phyloP scores from a whole-genome alignment of 2,888 invertebrate genomes.

The Tetragonula carbonaria region DNA sequence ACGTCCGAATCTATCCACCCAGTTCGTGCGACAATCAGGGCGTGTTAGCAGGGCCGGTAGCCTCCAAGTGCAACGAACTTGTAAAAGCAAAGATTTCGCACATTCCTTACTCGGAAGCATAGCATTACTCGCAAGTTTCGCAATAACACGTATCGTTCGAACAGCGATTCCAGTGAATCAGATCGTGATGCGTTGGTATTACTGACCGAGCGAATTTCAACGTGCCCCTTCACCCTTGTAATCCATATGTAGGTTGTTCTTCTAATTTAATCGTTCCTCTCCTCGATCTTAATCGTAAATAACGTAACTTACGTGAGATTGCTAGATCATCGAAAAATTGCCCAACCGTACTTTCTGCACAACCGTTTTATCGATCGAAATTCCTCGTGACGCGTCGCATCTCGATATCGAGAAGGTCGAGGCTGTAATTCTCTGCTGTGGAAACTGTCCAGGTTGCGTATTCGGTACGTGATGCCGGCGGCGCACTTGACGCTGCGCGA shows the following conservation, averaged over 20 bases:
- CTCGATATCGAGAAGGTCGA: slow-evolving; percentile 18
- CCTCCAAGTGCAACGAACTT: slow-evolving; percentile 71
- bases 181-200: slow-evolving; percentile 28
- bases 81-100: slow-evolving; percentile 62
- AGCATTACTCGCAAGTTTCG: slow-evolving; percentile 51
- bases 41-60: slow-evolving; percentile 68
- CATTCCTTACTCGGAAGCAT: slow-evolving; percentile 59
- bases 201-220: neutral
- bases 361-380: neutral
- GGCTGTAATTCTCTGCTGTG: slow-evolving; percentile 54
- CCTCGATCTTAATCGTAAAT: neutral
- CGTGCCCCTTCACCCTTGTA: neutral
- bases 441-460: slow-evolving; percentile 80
- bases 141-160: slow-evolving; percentile 41
- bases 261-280: neutral
- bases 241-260: neutral
- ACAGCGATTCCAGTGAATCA: slow-evolving; percentile 36
- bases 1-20: slow-evolving; percentile 61
- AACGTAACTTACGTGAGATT: neutral
- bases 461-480: slow-evolving; percentile 90
- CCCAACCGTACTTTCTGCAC: neutral
- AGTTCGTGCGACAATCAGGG: slow-evolving; percentile 67
- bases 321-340: neutral
- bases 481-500: slow-evolving; percentile 93
- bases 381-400: neutral